Base-by-base conservation (phyloP, 2,113 vertebrate genomes). In the Percopsis transmontana region DNA sequence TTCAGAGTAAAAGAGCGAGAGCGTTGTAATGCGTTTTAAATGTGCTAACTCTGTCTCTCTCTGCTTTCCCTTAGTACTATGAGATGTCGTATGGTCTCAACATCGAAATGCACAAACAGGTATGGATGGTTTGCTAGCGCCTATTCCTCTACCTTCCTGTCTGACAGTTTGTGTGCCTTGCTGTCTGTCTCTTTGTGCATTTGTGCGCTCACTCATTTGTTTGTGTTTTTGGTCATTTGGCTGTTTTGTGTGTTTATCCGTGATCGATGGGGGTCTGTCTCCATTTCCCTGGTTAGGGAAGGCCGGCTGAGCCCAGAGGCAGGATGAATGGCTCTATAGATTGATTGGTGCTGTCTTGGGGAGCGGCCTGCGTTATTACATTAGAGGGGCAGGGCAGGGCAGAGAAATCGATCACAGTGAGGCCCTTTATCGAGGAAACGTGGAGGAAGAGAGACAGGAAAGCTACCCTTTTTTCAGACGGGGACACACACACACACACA, bases 291-390 rank as follows among this genome's bases (percentile, higher is more conserved):
- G 84, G 85, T 89, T 88, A 89, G 88, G 82, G 79, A 84, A 44
- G 65, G 81, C 84, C 74, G 83, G 79, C 84, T 82, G 88, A 89
- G 88, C 85, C 87, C 81, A 84, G 79, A 89, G 88, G 88, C 89
- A 89, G 87, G 87, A 88, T 87, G 89, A 90, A 89, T 89, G 88
- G 85, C 85, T 89, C 88, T 86, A 85, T 87, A 90, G 87, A 91
- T 91, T 90, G 89, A 91, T 91, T 91, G 88, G 89, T 88, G 88
- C 89, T 91, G 88, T 89, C 88, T 89, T 77, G 87, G 84, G 88
- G 83, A 90, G 86, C 88, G 83, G 88, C 84, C 79, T 85, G 87
- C 80, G 89, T 91, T 89, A 90, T 91, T 90, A 88, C 88, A 89
- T 91, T 90, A 87, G 85, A 85, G 83, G 85, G 85, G 84, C 77